Evolutionary conservation across 2,888 invertebrate species (phyloP), one percentile per base, ranked within the genome.

Genomic region (Omphaloscelis lunosa): DNA sequence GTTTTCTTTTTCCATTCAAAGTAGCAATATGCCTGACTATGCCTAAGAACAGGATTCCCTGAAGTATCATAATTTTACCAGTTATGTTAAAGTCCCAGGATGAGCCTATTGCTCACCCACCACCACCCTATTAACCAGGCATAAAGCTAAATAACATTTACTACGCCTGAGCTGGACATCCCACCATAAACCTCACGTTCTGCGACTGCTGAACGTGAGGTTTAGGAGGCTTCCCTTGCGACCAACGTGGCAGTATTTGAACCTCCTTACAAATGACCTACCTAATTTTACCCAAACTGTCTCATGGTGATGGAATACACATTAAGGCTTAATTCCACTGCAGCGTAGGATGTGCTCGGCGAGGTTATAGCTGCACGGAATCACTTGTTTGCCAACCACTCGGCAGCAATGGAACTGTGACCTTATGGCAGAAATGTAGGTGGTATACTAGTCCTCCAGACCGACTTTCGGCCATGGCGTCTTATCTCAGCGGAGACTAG

Each of bases 1-100:
- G 29, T 66, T 58, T 41, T 48, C 17, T 69, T 59, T 63, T 61
- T 58, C 15, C 61, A 53, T 82, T 45, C 39, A 45, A 58, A 65
- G 48, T 65, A 58, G 51, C 29, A 39, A 34, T 62, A 56, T 39
- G 66, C 9, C 8, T 5, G 34, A 34, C 34, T 62, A 56, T 39
- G 65, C 9, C 11, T 63, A 34, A n/a, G 17, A 59, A 4, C 59
- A 59, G 8, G 20, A 27, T 29, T 58, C 56, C 15, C 27, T 15
- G 2, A 56, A 56, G 56, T 58, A 27, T 58, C 15, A 15, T 58
- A n/a, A 27, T 27, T 58, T 58, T n/a, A 58, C 27, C 6, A 56
- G 56, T n/a, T 27, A 56, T 56, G 5, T 6, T 56, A 2, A 58
- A 27, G 15, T 58, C 12, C 27, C 56, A 27, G 15, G 56, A 15